phyloP scores from a whole-genome alignment of 1,140 invertebrate genomes.

The Agraylea sexmaculata region DNA sequence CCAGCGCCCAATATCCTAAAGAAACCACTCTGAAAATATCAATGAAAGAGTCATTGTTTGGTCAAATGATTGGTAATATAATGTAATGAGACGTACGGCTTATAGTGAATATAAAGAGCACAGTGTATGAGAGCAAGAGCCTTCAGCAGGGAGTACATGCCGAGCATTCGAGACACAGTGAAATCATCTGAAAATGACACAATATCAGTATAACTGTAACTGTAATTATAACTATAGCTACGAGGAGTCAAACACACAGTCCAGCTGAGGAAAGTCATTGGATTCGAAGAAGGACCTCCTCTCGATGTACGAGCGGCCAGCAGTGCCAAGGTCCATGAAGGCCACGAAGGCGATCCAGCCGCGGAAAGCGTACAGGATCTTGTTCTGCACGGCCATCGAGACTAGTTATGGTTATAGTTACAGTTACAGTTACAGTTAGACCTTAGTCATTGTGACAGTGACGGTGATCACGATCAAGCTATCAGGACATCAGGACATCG shows the following conservation, averaged over 20 bases:
- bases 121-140: conserved; percentile 64
- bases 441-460: no score
- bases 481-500: no score
- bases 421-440: no score
- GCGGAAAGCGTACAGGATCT: conserved; percentile 60
- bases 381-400: no score
- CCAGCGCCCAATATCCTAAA: conserved; percentile 55
- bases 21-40: conserved; percentile 51
- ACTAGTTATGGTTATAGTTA: no score
- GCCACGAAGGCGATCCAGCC: conserved; percentile 70
- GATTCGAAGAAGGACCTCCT: conserved; percentile 55
- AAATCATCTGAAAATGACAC: conserved; percentile 50
- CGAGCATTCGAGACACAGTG: conserved; percentile 56
- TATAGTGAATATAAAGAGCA: conserved; percentile 65
- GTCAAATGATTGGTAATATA: conserved; percentile 2
- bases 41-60: neutral
- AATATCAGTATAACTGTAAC: neutral
- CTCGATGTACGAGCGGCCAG: conserved; percentile 62
- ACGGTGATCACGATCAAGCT: no score
- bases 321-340: conserved; percentile 66
- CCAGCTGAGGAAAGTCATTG: conserved; percentile 42
- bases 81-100: conserved; percentile 48
- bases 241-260: no score
- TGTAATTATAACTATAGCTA: neutral
- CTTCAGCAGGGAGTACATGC: conserved; percentile 61